Evolutionary conservation across 2,797 vertebrate genomes (phyloP), one percentile per base, ranked within the genome.

Genomic region (Austrolebias charrua): DNA sequence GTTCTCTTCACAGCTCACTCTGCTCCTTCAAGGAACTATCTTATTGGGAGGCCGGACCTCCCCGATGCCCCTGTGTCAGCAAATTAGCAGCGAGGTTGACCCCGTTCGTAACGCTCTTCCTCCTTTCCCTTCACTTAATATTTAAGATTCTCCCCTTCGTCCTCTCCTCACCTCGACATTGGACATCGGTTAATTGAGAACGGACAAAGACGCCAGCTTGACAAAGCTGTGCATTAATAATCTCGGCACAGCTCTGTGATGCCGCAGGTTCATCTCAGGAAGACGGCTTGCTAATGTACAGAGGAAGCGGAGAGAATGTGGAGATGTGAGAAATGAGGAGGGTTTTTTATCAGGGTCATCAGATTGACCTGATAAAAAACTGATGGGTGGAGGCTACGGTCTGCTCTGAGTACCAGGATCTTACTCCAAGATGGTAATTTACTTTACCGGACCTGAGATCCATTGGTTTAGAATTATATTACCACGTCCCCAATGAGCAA

Each of bases 21-120:
- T 75, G 85, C 90, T 90, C 76, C 89, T 92, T 91, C 85, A 92
- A 93, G 90, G 92, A 89, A 89, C 91, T 88, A 85, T 86, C 86
- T 87, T 84, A 90, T 90, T 85, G 86, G 80, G 83, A 87, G 86
- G 84, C 87, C 83, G 81, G 81, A 76, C 83, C 79, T 78, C 82
- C 75, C 82, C 19, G 54, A 79, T 75, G 75, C 84, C 88, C 89
- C 73, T 76, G 60, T 92, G 91, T 93, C 91, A 89, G 86, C 83
- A 89, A 92, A 93, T 93, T 93, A 93, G 89, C 91, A 83, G 79
- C 66, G 81, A 79, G 75, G 89, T 83, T 71, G 83, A 88, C 89
- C 88, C 79, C 3, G 58, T 56, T 63, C 55, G 35, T 75, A 71
- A 53, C 53, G 15, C 28, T 62, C 63, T 58, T 20, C 16, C 51